Evolutionary conservation across 2,113 vertebrate genomes (phyloP).

Genomic region (Callipepla californica): DNA sequence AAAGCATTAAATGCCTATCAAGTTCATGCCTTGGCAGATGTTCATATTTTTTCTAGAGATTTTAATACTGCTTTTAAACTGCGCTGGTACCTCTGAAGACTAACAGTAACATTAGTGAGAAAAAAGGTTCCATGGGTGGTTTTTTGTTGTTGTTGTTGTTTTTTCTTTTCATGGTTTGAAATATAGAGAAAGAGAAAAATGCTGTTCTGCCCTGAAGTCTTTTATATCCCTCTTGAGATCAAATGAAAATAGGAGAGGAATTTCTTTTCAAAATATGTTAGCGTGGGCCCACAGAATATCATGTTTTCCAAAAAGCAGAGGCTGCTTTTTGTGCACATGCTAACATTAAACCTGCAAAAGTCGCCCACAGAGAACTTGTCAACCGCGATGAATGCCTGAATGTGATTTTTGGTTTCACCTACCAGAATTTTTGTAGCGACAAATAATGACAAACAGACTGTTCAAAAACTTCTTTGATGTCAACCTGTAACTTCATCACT

Average conservation of each 20-base stretch:
- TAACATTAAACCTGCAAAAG: background rate
- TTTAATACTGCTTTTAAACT: background rate
- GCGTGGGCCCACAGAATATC: background rate
- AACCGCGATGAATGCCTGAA: background rate
- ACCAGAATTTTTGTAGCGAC: background rate
- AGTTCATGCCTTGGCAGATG: background rate
- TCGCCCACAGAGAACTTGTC: background rate
- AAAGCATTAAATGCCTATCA: background rate
- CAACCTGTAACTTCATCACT: background rate
- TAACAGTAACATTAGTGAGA: fast-evolving
- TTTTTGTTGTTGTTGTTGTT: no score
- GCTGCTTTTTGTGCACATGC: background rate
- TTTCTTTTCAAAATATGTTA: background rate
- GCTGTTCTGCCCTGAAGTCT: background rate
- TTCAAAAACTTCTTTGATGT: background rate
- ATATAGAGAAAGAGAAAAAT: background rate
- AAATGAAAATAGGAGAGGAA: background rate
- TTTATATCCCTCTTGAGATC: background rate
- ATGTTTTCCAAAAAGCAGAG: background rate
- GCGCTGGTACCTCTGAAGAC: background rate
- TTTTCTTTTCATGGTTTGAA: background rate
- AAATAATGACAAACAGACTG: background rate
- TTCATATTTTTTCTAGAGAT: background rate
- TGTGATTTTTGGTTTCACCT: background rate
- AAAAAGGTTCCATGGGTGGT: background rate